phyloP scores from a whole-genome alignment of 2,113 vertebrate genomes.

The Silurus asotus region DNA sequence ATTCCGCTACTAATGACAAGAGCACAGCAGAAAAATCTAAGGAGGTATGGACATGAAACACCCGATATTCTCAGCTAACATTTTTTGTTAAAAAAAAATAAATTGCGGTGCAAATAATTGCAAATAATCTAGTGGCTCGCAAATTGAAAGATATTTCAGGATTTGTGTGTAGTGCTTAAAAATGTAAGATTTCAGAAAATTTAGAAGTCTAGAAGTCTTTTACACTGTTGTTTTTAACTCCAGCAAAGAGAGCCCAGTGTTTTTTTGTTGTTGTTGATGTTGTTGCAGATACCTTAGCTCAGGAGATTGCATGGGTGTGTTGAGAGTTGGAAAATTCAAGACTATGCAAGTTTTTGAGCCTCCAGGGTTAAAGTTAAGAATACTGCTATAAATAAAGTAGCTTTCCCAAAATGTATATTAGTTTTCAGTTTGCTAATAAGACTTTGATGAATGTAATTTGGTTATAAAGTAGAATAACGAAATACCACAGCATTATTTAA shows the following conservation, averaged over 20 bases:
- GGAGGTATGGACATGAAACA: neutral
- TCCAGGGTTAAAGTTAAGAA: neutral
- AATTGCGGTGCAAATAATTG: neutral
- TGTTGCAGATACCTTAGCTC: neutral
- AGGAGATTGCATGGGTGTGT: constrained; percentile 4
- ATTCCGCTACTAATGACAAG: neutral
- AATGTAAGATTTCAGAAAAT: neutral
- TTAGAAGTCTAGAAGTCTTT: neutral
- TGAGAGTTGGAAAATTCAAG: neutral
- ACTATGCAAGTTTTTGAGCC: neutral
- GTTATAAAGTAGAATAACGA: neutral
- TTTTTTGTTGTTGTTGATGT: too few species aligned
- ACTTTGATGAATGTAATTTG: neutral
- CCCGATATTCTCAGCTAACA: neutral
- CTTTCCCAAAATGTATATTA: neutral
- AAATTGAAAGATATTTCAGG: neutral
- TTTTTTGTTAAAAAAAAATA: neutral
- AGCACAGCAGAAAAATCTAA: neutral
- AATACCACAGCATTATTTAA: neutral
- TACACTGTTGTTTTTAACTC: neutral
- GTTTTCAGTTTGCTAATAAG: neutral
- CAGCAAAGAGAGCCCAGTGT: neutral
- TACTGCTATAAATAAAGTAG: neutral
- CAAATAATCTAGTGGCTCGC: neutral
- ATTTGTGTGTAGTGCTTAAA: neutral